Evolutionary conservation across 2,888 invertebrate genomes (phyloP).

Genomic region (Thymelicus lineola): DNA sequence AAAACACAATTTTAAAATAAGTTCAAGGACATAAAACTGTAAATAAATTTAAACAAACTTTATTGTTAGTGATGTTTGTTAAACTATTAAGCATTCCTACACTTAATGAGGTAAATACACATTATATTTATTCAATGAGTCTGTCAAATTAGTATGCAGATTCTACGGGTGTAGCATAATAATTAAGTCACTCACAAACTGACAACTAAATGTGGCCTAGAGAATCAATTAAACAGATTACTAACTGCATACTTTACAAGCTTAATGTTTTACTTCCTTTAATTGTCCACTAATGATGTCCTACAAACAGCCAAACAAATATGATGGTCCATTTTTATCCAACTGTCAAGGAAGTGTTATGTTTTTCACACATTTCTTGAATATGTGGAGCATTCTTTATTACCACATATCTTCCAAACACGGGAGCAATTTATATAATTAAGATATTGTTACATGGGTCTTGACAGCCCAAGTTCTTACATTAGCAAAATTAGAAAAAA

Average conservation of each 20-base stretch:
- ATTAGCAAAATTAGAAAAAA: no score
- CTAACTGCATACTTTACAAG: constrained; percentile 38
- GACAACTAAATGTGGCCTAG: constrained; percentile 55
- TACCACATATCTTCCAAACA: no score
- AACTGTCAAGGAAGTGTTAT: no score
- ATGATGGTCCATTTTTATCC: no score
- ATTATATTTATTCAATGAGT: constrained; percentile 4
- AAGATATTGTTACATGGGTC: no score
- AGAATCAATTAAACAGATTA: constrained; percentile 51
- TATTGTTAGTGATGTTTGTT: constrained; percentile 1
- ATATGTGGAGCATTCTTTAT: no score
- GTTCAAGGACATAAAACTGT: no score
- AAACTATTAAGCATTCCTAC: background rate
- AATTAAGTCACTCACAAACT: constrained; percentile 47
- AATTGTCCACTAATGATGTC: constrained; percentile 37
- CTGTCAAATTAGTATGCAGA: constrained; percentile 39
- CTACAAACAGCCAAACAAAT: background rate
- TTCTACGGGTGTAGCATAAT: constrained; percentile 40
- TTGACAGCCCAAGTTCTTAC: no score
- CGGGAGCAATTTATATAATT: no score
- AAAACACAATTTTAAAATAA: no score
- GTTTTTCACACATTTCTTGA: no score
- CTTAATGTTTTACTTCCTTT: constrained; percentile 58
- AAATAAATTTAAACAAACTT: background rate
- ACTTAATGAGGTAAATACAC: constrained; percentile 13